Evolutionary conservation across 1,140 invertebrate genomes (phyloP).

Genomic region (Calliopsis andreniformis): DNA sequence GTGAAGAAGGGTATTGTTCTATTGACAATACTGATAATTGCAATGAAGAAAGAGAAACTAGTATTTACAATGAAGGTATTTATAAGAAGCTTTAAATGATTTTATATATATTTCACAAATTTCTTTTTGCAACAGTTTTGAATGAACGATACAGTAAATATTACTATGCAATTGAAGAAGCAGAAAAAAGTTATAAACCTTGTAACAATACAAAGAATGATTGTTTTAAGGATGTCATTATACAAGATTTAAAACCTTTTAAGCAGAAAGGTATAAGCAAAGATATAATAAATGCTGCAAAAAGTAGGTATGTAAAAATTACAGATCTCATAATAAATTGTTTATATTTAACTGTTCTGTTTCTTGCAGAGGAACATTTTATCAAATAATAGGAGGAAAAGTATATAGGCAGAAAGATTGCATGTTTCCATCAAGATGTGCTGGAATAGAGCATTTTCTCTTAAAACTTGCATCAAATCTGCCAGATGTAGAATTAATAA

Average conservation of each 20-base stretch:
- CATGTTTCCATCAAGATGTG: conserved; percentile 95
- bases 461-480: conserved; percentile 84
- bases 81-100: background rate
- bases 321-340: background rate
- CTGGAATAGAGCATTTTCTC: conserved; percentile 95
- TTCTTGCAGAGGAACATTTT: conserved; percentile 86
- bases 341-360: background rate
- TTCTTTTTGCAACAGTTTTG: conserved; percentile 43
- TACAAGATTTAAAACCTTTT: conserved; percentile 87
- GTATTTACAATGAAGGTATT: conserved; percentile 54
- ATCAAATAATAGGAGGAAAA: conserved; percentile 92
- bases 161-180: conserved; percentile 64
- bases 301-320: conserved; percentile 79
- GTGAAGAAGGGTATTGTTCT: conserved; percentile 48
- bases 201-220: conserved; percentile 81
- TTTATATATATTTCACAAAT: background rate
- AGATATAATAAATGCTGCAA: conserved; percentile 84
- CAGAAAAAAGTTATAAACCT: conserved; percentile 65
- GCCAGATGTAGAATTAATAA: conserved; percentile 92
- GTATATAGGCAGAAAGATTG: conserved; percentile 92
- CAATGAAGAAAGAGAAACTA: background rate
- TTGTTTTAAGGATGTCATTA: conserved; percentile 85
- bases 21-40: conserved; percentile 18
- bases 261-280: conserved; percentile 86
- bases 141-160: conserved; percentile 69